phyloP scores from a whole-genome alignment of 2,888 invertebrate species.

The Megamerina dolium region DNA sequence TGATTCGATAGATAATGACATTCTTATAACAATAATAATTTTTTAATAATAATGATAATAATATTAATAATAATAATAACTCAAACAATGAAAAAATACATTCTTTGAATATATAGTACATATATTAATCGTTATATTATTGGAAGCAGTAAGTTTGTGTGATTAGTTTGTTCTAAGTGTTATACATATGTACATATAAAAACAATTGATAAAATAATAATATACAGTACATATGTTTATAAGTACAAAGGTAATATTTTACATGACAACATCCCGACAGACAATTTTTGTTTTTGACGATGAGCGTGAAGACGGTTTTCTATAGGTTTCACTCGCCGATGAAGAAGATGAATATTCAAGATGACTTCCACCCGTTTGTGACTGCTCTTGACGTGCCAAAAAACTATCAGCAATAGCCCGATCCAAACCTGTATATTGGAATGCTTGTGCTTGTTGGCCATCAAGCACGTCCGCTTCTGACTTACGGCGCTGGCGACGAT shows the following conservation, averaged over 20 bases:
- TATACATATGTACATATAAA: background rate
- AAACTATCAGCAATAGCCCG: constrained; percentile 47
- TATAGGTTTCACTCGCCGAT: constrained; percentile 29
- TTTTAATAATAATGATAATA: no score
- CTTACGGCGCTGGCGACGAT: constrained; percentile 43
- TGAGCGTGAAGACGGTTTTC: constrained; percentile 23
- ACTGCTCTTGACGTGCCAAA: constrained; percentile 44
- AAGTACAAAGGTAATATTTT: constrained; percentile 13
- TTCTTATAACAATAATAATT: no score
- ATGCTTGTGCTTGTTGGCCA: constrained; percentile 40
- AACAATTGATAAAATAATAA: constrained; percentile 1
- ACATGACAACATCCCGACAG: constrained; percentile 44
- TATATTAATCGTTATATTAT: no score
- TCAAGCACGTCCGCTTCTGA: constrained; percentile 44
- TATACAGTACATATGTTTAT: background rate
- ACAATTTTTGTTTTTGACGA: constrained; percentile 39
- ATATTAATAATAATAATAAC: no score
- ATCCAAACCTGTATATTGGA: constrained; percentile 46
- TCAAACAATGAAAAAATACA: no score
- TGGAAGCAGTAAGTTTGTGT: background rate
- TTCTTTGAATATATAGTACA: no score
- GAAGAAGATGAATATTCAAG: constrained; percentile 43
- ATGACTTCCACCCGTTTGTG: constrained; percentile 34
- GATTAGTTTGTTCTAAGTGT: background rate
- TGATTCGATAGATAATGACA: no score